These are phyloP conservation scores for Columba janthina DNA, from an alignment of 2,113 vertebrate genomes.

Conservation along the genomic window DNA sequence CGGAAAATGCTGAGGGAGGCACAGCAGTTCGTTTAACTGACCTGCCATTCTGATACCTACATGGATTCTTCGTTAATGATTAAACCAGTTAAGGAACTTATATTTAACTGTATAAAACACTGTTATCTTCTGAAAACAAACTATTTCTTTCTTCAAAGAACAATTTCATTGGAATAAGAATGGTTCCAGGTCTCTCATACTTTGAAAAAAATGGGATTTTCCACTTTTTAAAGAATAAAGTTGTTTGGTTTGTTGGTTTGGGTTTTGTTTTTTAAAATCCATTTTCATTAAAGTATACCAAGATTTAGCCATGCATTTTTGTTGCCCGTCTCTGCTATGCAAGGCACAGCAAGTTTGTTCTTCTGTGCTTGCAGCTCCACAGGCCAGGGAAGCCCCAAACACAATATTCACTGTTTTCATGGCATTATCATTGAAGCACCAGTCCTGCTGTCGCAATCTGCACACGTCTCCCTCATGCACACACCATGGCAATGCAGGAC, in stretches of 20 bases:
- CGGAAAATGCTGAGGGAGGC: background rate
- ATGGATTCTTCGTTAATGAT: background rate
- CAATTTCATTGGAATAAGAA: background rate
- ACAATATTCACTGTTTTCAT: background rate
- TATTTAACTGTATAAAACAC: background rate
- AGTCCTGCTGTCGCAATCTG: background rate
- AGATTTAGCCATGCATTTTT: background rate
- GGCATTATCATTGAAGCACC: background rate
- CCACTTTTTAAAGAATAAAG: background rate
- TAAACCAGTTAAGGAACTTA: background rate
- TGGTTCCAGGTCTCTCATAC: background rate
- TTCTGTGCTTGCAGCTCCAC: background rate
- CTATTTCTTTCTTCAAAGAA: background rate
- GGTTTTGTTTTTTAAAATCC: background rate
- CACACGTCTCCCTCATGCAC: background rate
- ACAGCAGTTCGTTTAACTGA: background rate
- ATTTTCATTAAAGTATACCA: background rate
- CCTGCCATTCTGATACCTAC: background rate
- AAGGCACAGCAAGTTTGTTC: background rate
- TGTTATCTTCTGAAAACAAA: background rate
- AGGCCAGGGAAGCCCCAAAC: background rate
- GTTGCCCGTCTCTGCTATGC: background rate
- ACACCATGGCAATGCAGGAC: background rate
- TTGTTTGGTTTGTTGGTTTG: background rate
- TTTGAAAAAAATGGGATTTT: background rate